Base-by-base conservation (phyloP, 2,113 vertebrate genomes). In the Illadopsis cleaveri region DNA sequence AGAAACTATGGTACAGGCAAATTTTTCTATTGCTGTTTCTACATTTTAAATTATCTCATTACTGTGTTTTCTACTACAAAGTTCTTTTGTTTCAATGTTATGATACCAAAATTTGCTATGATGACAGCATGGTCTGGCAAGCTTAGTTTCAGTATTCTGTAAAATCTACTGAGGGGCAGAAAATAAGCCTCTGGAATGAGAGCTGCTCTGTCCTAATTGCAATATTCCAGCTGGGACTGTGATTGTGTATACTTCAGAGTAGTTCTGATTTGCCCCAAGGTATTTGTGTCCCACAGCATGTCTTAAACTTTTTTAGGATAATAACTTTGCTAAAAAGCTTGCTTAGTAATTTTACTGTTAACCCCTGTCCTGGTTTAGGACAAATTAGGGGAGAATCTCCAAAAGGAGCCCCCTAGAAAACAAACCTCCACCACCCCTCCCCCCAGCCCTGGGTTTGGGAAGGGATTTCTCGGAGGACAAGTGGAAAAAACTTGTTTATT, bases 221-320 rank as follows among this genome's bases (percentile, higher is more conserved):
- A 0, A 24, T 93, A 85, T 79, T 93, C 78, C 85, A 94, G 78
- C 70, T 94, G 61, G 15, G 82, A 57, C 84, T 56, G 17, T 25
- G 94, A 58, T 14, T 85, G n/a, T 91, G 61, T 89, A 21, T 93
- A 84, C 87, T 94, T 93, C 61, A 80, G 86, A 80, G 57, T 25
- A 64, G 48, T 79, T 89, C 75, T 95, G 50, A 80, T 88, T 83
- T 76, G 68, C 86, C 71, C 38, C 33, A 37, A 90, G 75, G 47
- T 92, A 65, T 86, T 86, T 93, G 30, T 91, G 62, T 86, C 82
- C 45, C 66, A 83, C 28, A 94, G 40, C 33, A 77, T 82, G 77
- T 58, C 31, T 88, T 82, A 72, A 88, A 38, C 42, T 88, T 94
- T 88, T 83, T 38, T 47, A 82, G 71, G 37, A 53, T 47, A 44